Base-by-base conservation (phyloP, 2,113 vertebrate genomes). In the Hemiprocne comata region DNA sequence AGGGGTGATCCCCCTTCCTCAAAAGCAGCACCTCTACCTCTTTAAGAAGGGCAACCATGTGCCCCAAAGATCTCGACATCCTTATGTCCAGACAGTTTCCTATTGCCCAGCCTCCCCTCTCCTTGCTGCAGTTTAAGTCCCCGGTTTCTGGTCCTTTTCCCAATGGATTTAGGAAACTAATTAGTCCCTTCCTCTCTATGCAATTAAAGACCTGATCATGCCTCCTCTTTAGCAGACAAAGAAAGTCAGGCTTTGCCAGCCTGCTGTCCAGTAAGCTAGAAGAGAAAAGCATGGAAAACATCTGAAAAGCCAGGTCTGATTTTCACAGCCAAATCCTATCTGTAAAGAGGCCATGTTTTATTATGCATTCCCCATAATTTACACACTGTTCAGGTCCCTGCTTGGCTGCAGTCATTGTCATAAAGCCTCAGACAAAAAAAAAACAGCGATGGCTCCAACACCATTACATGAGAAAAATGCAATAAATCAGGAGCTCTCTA, bases 321-420 rank as follows among this genome's bases (percentile, higher is more conserved):
- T 96, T 77, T 81, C 48, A 64, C 44, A 93, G 83, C 53, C 61
- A 96, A 89, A 53, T 7, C 17, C 2, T 23, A 9, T 28, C 40
- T 71, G 70, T 54, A 73, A 96, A 69, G 46, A 51, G 53, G 26
- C 4, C 40, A 21, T 25, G 31, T 53, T 91, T 94, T 62, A 61
- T 89, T 48, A 69, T 34, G 61, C 23, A 31, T 26, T 87, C 84
- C 51, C 77, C 1, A 2, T 20, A 50, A 51, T 81, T 83, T 67
- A 58, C 57, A 64, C 25, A 16, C n/a, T 40, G 58, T 17, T 80
- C 72, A 48, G 48, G 36, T 95, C 94, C 91, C 87, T 88, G 60
- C 72, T 91, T 93, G 94, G 80, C 94, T 69, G 65, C 31, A 91
- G 87, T 75, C 53, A 4, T 36, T 57, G 77, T 92, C 80, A 90